phyloP scores from a whole-genome alignment of 64 coral and sea anemone species.

The Montipora foliosa region DNA sequence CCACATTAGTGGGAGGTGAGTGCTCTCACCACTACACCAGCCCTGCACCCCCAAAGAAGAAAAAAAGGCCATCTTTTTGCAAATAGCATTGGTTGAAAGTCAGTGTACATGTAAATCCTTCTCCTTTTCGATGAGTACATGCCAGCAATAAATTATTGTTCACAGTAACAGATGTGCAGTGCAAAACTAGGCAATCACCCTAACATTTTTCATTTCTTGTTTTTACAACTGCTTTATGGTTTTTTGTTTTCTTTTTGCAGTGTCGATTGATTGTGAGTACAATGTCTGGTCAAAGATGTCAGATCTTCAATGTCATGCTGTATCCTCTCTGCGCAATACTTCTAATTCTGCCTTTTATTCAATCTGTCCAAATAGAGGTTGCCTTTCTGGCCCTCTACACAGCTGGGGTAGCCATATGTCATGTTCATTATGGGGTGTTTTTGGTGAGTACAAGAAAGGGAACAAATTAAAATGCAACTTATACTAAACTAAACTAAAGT shows the following conservation, averaged over 20 bases:
- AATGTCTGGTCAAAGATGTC: constrained; percentile 78
- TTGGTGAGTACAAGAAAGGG: constrained; percentile 35
- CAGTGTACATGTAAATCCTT: too few species aligned
- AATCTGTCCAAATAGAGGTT: constrained; percentile 24
- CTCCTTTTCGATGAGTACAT: too few species aligned
- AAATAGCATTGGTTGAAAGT: too few species aligned
- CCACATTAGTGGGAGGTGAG: too few species aligned
- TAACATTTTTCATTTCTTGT: too few species aligned
- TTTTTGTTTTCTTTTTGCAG: constrained; percentile 51
- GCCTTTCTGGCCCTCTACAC: constrained; percentile 58
- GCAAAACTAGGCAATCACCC: too few species aligned
- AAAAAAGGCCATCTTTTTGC: too few species aligned
- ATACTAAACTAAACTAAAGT: background rate
- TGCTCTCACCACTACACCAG: too few species aligned
- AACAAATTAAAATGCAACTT: background rate
- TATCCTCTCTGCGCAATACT: constrained; percentile 63
- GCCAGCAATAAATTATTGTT: too few species aligned
- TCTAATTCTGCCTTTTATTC: constrained; percentile 41
- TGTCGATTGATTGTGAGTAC: constrained; percentile 92
- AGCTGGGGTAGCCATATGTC: constrained; percentile 30
- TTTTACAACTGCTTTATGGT: too few species aligned
- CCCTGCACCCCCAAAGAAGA: too few species aligned
- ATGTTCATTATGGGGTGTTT: constrained; percentile 59
- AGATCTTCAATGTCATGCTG: constrained; percentile 75
- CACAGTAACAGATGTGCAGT: too few species aligned